Conservation (phyloP, 2,888 invertebrate species). For the Pristionchus exspectatus region DNA sequence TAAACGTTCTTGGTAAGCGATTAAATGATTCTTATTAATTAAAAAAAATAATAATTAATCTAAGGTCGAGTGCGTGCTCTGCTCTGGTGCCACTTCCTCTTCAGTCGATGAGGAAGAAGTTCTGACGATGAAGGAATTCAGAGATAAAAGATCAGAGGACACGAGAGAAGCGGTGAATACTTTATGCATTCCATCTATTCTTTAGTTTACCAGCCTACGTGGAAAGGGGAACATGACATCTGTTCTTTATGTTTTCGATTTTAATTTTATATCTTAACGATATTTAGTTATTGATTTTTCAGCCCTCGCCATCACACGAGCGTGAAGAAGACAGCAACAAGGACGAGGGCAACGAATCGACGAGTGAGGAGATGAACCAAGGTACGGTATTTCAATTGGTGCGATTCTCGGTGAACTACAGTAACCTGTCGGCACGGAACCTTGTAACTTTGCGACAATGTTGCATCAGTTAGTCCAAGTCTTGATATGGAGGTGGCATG, state of each 20-base stretch:
- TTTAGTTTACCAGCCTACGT: too few relatives aligned
- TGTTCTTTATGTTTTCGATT: too few relatives aligned
- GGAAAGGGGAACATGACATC: too few relatives aligned
- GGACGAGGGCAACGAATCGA: conserved; percentile 17
- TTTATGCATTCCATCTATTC: background rate
- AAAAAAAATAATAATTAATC: background rate
- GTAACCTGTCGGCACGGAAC: background rate
- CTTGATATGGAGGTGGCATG: too few relatives aligned
- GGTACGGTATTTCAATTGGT: too few relatives aligned
- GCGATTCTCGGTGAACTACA: too few relatives aligned
- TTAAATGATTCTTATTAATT: background rate
- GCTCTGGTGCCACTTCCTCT: conserved; percentile 65
- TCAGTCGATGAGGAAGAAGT: conserved; percentile 57
- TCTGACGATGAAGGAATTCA: conserved; percentile 70
- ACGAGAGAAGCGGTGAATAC: conserved; percentile 47
- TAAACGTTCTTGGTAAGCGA: too few relatives aligned
- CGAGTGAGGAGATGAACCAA: conserved; percentile 27
- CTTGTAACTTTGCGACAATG: too few relatives aligned
- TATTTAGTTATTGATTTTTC: background rate
- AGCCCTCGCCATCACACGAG: conserved; percentile 21
- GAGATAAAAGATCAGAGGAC: conserved; percentile 57
- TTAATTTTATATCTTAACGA: background rate
- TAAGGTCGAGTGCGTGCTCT: conserved; percentile 63
- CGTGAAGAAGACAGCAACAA: background rate
- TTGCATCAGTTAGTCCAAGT: too few relatives aligned